Evolutionary conservation across 2,113 vertebrate genomes (phyloP).

Genomic region (Boulengeromyrus knoepffleri): DNA sequence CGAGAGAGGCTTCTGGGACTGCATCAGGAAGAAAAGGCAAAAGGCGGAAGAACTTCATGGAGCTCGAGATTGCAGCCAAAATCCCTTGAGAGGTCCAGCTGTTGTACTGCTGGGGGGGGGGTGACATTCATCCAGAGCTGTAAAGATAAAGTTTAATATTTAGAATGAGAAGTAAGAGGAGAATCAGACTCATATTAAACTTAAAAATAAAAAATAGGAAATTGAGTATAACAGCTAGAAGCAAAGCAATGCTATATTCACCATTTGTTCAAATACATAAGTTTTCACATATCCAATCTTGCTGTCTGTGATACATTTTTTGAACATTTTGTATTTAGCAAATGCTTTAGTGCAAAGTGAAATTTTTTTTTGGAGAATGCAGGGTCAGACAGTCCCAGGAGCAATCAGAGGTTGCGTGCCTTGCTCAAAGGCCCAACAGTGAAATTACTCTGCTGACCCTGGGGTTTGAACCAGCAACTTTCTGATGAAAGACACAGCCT

Average conservation of each 20-base stretch:
- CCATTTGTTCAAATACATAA: not conserved
- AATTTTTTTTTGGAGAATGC: not conserved
- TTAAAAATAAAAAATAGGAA: not conserved
- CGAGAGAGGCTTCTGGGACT: not conserved
- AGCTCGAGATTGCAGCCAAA: not conserved
- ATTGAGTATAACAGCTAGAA: not conserved
- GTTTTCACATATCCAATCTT: not conserved
- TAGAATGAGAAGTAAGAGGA: not conserved
- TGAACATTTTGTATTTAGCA: not conserved
- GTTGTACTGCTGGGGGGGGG: not conserved
- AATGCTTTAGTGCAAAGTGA: not conserved
- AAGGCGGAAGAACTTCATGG: not conserved
- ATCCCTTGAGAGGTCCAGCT: not conserved
- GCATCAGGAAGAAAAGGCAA: not conserved
- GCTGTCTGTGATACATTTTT: not conserved
- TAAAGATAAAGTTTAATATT: not conserved
- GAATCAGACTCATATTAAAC: not conserved
- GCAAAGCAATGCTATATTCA: not conserved
- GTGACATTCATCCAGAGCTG: not conserved
- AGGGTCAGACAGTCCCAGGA: not conserved
- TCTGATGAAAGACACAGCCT: not conserved
- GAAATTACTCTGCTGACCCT: not conserved
- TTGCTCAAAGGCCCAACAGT: not conserved
- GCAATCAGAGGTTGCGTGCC: not conserved
- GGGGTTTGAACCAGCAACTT: not conserved